These are phyloP conservation scores for Chironex yamaguchii DNA, from an alignment of 30 jellyfish, hydroid and myxozoan genomes.

Conservation along the genomic window DNA sequence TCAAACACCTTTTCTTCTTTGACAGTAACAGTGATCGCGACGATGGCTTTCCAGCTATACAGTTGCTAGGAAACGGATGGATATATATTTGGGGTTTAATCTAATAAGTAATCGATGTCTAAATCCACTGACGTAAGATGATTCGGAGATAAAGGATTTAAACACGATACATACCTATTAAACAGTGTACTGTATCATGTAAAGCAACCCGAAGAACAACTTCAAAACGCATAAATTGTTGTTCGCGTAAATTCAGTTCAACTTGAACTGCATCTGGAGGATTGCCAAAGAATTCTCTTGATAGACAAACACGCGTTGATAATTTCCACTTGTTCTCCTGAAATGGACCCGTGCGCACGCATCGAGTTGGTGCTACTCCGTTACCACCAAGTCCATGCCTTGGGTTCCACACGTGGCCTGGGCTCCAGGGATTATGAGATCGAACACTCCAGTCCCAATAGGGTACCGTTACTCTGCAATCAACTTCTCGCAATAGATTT, in stretches of 20 bases:
- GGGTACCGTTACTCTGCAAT: constrained; percentile 73
- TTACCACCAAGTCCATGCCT: constrained; percentile 58
- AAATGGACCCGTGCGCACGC: constrained; percentile 60
- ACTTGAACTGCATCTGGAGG: constrained; percentile 81
- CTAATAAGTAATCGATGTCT: no score
- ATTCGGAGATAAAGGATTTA: no score
- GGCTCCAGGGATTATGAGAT: constrained; percentile 78
- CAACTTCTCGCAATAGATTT: constrained; percentile 64
- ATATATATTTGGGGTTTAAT: no score
- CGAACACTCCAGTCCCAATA: constrained; percentile 85
- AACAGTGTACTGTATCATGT: constrained; percentile 78
- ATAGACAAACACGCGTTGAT: constrained; percentile 45
- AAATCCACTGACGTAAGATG: no score
- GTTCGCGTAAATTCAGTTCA: constrained; percentile 11
- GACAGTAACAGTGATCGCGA: no score
- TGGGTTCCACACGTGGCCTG: constrained; percentile 18
- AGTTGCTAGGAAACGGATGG: no score
- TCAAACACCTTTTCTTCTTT: no score
- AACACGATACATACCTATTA: constrained; percentile 79
- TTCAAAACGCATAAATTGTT: constrained; percentile 45
- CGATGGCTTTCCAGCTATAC: no score
- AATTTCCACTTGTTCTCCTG: constrained; percentile 36
- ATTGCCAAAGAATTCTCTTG: constrained; percentile 30
- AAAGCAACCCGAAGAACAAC: constrained; percentile 51
- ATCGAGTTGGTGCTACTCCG: constrained; percentile 24